phyloP scores from a whole-genome alignment of 2,113 vertebrate species.

The Noctilio leporinus region DNA sequence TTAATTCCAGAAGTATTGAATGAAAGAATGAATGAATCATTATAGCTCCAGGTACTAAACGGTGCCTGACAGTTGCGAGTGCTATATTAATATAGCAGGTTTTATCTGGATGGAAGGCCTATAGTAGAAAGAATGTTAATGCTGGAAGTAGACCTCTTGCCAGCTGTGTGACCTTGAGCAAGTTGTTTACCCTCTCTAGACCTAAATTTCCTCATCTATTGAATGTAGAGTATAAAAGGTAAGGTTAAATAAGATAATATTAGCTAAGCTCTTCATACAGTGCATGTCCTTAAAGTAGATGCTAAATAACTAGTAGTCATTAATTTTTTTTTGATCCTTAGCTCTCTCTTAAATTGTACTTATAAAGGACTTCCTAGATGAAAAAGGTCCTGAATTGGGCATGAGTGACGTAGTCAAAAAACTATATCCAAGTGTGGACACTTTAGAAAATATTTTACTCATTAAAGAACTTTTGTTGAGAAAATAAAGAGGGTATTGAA shows the following conservation, averaged over 20 bases:
- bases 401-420: not conserved
- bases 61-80: not conserved
- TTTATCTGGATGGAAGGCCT: not conserved
- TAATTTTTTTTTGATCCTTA: not conserved
- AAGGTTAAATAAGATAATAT: not conserved
- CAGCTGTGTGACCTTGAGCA: not conserved
- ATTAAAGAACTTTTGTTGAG: not conserved
- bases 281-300: not conserved
- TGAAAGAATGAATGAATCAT: not conserved
- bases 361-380: not conserved
- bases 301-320: not conserved
- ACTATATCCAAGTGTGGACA: not conserved
- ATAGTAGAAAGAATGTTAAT: not conserved
- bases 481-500: not conserved
- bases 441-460: not conserved
- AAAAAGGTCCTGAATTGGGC: not conserved
- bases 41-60: not conserved
- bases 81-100: not conserved
- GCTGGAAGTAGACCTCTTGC: not conserved
- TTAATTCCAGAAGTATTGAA: not conserved
- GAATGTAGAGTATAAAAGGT: not conserved
- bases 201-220: not conserved
- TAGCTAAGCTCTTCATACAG: not conserved
- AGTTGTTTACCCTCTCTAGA: not conserved
- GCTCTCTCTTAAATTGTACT: not conserved